Evolutionary conservation across 1,140 invertebrate species (phyloP), one percentile per base, ranked within the genome.

Genomic region (Andrena cerasifolii): DNA sequence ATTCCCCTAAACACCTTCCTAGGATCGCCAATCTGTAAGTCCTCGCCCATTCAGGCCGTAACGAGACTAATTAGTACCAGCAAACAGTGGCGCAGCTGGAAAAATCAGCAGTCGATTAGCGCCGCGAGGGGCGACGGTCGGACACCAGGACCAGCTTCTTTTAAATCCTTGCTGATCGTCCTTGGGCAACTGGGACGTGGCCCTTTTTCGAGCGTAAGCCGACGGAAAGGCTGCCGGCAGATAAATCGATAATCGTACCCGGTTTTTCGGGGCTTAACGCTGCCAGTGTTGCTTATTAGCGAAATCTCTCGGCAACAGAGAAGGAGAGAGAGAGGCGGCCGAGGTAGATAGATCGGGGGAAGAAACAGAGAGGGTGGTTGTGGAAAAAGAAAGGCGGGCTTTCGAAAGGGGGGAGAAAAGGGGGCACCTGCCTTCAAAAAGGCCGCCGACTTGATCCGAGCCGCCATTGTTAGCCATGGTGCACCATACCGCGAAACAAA

Each of bases 191-290:
- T 24, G 31, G 24, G 26, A 31, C 10, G 3, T 24, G 6, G n/a
- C 14, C 26, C 36, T 24, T 16, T 68, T 45, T 14, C 28, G 12
- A 0, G 8, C 5, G 51, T 67, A 67, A 67, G 53, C 63, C 2
- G 40, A 21, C 51, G 40, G 58, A 36, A 24, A 54, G 40, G 21
- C 24, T 24, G 24, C 21, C 61, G 56, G 47, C 45, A 72, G 80
- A 87, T 88, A 86, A 90, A 90, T 89, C 87, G 85, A 86, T 89
- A 90, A 90, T 91, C 85, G 79, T 68, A 78, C 70, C 70, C 36
- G 62, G 74, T 73, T 79, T 59, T 76, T 56, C 65, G 49, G 49
- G 16, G 51, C 54, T 70, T 49, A 47, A 18, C 51, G 31, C 70
- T 56, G 47, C 63, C 58, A 53, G 81, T 53, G 80, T 73, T 21